Base-by-base conservation (phyloP, 2,888 invertebrate genomes). In the Morpho achilles region DNA sequence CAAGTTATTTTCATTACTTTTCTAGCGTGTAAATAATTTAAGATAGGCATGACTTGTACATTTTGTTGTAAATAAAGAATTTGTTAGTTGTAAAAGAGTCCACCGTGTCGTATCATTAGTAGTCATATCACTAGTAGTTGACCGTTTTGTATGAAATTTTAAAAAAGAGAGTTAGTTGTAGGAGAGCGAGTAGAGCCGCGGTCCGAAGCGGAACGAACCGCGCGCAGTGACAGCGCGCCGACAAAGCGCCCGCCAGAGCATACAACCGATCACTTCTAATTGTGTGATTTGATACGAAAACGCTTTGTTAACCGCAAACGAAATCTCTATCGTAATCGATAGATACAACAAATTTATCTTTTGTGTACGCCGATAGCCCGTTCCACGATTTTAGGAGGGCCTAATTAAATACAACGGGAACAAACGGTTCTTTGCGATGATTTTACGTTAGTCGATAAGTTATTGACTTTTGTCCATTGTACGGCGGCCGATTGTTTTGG, bases 251-350 rank as follows among this genome's bases (percentile, higher is more conserved):
- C 82, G 82, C 68, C 79, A 69, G 70, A 67, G 75, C 74, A 77
- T 74, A 82, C 80, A 77, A 70, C 76, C 82, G 87, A 87, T 88
- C 87, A 82, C 75, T 82, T 87, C 82, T 90, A 90, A 90, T 90
- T 89, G 90, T 90, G 83, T 83, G 89, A 87, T 87, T 87, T 84
- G 89, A 89, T 88, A 87, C 85, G 78, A 87, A 87, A 88, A 86
- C 82, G 79, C 85, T 83, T 88, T 89, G 89, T 89, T 83, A 80
- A 72, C 74, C 78, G 75, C 77, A 76, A 78, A 77, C 62, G 79
- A 84, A 84, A 85, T 82, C 84, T 87, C 81, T 81, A 85, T 85
- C 84, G 76, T 82, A 77, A 84, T 84, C 84, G 77, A 76, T 75
- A 69, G 76, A 76, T 75, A 73, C 76, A 84, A 84, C 85, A 85